phyloP scores from a whole-genome alignment of 2,888 invertebrate genomes.

The Pyrocoelia pectoralis region DNA sequence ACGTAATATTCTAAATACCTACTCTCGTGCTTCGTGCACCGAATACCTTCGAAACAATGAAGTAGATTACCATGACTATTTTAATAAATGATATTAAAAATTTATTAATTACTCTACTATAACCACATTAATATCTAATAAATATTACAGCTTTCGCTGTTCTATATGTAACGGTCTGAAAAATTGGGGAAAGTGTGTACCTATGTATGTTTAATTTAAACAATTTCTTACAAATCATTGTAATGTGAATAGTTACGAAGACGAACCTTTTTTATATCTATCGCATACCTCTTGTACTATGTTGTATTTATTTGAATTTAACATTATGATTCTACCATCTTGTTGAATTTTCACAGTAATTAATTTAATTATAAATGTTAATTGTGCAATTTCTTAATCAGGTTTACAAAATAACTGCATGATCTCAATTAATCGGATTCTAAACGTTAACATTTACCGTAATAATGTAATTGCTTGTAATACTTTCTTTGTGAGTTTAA shows the following conservation, averaged over 20 bases:
- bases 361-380: no score
- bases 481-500: no score
- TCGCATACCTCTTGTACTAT: background rate
- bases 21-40: no score
- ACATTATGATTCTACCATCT: no score
- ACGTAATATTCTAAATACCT: no score
- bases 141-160: conserved; percentile 1
- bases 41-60: background rate
- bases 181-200: background rate
- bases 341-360: no score
- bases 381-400: no score
- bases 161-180: conserved; percentile 8
- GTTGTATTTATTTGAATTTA: no score
- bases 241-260: background rate
- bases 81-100: background rate
- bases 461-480: no score
- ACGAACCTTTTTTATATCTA: background rate
- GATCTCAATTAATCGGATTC: no score
- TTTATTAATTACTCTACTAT: background rate
- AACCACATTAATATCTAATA: background rate
- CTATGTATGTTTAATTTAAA: background rate
- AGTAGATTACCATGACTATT: background rate
- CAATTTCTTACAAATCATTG: background rate
- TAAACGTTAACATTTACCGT: no score
- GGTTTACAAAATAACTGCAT: no score